A percentile compares a stretch with the other conserved stretches of the same genome.
phyloP scores from a whole-genome alignment of 2,888 invertebrate species.

The Synergus gifuensis region DNA sequence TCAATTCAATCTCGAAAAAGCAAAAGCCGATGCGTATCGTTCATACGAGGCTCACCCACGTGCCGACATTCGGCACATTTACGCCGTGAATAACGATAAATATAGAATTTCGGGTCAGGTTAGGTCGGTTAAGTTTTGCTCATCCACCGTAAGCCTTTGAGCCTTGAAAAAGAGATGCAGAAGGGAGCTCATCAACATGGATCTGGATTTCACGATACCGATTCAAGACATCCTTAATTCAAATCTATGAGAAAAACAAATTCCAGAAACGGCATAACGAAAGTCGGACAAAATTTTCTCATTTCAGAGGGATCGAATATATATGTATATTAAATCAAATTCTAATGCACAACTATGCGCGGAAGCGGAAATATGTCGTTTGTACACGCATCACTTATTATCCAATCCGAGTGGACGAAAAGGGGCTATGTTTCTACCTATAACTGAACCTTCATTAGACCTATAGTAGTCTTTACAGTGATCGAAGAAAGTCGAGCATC shows the following conservation, averaged over 20 bases:
- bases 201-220: slow-evolving; percentile 6
- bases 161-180: slow-evolving; percentile 21
- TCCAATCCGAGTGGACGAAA: slow-evolving; percentile 4
- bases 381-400: slow-evolving; percentile 20
- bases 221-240: neutral
- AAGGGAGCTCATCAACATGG: slow-evolving; percentile 28
- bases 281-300: neutral
- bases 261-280: neutral
- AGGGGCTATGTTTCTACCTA: slow-evolving; percentile 17
- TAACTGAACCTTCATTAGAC: slow-evolving; percentile 15
- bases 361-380: slow-evolving; percentile 23
- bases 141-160: slow-evolving; percentile 22
- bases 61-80: slow-evolving; percentile 53
- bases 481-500: slow-evolving; percentile 25
- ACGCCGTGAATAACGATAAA: slow-evolving; percentile 55
- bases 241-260: neutral
- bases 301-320: neutral
- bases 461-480: slow-evolving; percentile 26
- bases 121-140: slow-evolving; percentile 45
- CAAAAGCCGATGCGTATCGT: slow-evolving; percentile 31
- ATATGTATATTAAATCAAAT: neutral
- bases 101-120: slow-evolving; percentile 55
- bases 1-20: slow-evolving; percentile 34
- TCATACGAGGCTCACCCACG: slow-evolving; percentile 28
- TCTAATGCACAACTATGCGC: slow-evolving; percentile 16